Evolutionary conservation across 2,113 vertebrate species (phyloP), one percentile per base, ranked within the genome.

Genomic region (Percina caprodes): DNA sequence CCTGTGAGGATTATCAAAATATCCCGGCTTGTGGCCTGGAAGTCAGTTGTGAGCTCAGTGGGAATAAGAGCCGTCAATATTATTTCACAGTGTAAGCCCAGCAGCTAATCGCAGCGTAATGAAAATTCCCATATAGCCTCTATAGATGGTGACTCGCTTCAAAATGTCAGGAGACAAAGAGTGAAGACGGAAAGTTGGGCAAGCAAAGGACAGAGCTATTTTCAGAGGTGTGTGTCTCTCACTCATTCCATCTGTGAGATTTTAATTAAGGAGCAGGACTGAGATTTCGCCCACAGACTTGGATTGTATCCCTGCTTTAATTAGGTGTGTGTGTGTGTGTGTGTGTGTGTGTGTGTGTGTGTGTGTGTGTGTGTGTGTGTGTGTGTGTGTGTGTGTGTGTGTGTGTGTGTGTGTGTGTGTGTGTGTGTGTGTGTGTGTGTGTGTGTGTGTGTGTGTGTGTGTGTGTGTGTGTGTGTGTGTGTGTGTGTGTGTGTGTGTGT

Each of bases 1-100:
- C 75, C 79, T 85, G 55, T n/a, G 81, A 82, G 86, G 86, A 95
- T 94, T 92, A 93, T 86, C 85, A 71, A 78, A 86, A 87, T 91
- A 93, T 84, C 86, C 78, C 55, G 65, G 79, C 86, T 84, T 52
- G 71, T 82, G 45, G 24, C 76, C 67, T 86, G 66, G 70, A 56
- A 79, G 76, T 88, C 74, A 67, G 80, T 70, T 68, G 76, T 70
- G 68, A 74, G 84, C 86, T 81, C 87, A 12, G 74, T 52, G 79
- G 65, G 66, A 82, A 52, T 80, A 86, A 82, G 73, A 89, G 88
- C 82, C 71, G 79, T 88, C 87, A 87, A 91, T 90, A 92, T 85
- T 33, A 94, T 84, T 90, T 85, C 91, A 88, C 85, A 70, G 82
- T 80, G 74, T 82, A 61, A 84, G 61, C 73, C 89, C 4, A 12